phyloP scores from a whole-genome alignment of 2,888 invertebrate species.

The Cephalotes varians region DNA sequence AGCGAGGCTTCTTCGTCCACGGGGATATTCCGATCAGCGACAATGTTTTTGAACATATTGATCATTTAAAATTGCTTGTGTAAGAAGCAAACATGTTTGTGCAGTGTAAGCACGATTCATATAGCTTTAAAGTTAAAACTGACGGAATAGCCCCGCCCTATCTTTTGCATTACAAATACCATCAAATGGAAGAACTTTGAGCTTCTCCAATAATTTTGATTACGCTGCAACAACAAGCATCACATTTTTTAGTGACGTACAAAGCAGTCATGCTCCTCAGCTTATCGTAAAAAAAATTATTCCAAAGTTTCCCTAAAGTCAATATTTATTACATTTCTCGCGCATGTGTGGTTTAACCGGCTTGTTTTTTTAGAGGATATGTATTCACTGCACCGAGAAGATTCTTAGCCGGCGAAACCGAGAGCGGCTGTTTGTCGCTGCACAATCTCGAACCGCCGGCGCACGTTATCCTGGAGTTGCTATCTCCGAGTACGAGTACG shows the following conservation, averaged over 20 bases:
- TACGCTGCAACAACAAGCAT: background rate
- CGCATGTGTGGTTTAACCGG: background rate
- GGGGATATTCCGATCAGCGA: no score
- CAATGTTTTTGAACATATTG: no score
- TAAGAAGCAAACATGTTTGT: no score
- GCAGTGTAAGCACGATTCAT: no score
- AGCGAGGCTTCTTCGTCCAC: no score
- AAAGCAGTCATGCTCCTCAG: no score
- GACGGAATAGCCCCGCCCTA: no score
- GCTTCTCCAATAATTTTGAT: background rate
- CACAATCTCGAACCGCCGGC: constrained; percentile 83
- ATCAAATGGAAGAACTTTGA: background rate
- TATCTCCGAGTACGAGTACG: constrained; percentile 66
- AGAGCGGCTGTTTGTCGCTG: constrained; percentile 81
- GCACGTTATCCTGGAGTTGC: constrained; percentile 79
- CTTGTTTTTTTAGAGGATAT: constrained; percentile 78
- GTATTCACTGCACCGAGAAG: constrained; percentile 82
- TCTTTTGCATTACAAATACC: background rate
- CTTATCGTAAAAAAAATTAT: background rate
- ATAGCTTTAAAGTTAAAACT: no score
- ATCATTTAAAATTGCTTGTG: no score
- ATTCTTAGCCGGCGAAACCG: constrained; percentile 82
- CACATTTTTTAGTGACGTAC: background rate
- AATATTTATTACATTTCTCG: background rate
- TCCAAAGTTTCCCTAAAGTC: background rate